phyloP scores from a whole-genome alignment of 1,140 invertebrate genomes.

The Drosophila bocki region DNA sequence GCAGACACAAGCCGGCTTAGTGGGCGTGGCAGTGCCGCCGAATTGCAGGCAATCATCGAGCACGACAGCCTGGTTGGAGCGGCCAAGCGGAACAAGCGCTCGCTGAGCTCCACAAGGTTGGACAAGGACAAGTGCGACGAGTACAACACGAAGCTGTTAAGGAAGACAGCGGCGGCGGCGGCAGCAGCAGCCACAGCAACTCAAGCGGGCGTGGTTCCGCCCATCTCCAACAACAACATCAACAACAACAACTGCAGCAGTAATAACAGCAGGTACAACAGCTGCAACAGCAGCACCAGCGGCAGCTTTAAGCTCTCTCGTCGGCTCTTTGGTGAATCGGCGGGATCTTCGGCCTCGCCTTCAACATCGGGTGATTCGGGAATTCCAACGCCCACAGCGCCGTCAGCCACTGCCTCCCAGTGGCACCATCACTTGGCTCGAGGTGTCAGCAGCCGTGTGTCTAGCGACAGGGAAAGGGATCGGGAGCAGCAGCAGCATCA shows the following conservation, averaged over 20 bases:
- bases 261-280: conserved; percentile 46
- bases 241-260: conserved; percentile 21
- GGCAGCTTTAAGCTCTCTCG: conserved; percentile 70
- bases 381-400: conserved; percentile 76
- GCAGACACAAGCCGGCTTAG: conserved; percentile 83
- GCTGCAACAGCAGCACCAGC: conserved; percentile 42
- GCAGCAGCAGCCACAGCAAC: conserved; percentile 29
- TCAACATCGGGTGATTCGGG: conserved; percentile 74
- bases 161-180: conserved; percentile 67
- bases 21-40: conserved; percentile 58
- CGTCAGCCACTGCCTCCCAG: conserved; percentile 38
- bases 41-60: conserved; percentile 55
- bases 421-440: conserved; percentile 57
- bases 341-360: conserved; percentile 72
- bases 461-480: conserved; percentile 47
- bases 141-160: conserved; percentile 79
- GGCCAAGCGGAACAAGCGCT: conserved; percentile 79
- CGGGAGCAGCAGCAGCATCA: conserved; percentile 48
- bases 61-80: conserved; percentile 47
- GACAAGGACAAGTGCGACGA: conserved; percentile 84
- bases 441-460: conserved; percentile 48
- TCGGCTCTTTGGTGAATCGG: conserved; percentile 66
- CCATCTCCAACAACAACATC: conserved; percentile 5
- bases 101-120: conserved; percentile 78
- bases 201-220: conserved; percentile 3